A percentile compares a stretch with the other conserved stretches of the same genome.
These are phyloP conservation scores for Leuciscus waleckii DNA, from an alignment of 2,797 vertebrate species.

Conservation along the genomic window DNA sequence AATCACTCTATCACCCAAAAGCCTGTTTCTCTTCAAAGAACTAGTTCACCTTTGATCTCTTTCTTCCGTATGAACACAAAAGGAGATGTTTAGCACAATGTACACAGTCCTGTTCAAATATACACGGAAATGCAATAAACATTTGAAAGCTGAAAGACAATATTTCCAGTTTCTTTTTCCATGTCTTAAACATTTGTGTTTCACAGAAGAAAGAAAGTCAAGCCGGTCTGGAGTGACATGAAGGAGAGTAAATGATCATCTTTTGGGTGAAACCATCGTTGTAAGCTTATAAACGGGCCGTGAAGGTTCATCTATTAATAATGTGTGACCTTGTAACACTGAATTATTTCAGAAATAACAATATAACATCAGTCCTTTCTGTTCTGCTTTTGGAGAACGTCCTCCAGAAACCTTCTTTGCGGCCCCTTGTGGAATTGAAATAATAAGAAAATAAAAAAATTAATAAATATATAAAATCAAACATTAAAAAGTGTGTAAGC, in stretches of 20 bases:
- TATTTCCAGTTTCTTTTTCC: background rate
- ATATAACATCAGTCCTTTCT: constrained; percentile 59
- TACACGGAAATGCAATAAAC: background rate
- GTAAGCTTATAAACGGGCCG: background rate
- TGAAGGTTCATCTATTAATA: background rate
- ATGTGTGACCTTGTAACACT: background rate
- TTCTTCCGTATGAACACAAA: background rate
- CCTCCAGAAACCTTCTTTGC: constrained; percentile 39
- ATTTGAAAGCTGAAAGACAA: background rate
- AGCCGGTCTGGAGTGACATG: background rate
- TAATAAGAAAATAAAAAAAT: constrained; percentile 76
- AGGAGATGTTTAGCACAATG: background rate
- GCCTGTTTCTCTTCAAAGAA: background rate
- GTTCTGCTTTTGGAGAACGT: background rate
- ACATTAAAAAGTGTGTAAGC: constrained; percentile 67
- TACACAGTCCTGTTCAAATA: background rate
- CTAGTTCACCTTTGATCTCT: background rate
- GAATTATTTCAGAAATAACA: constrained; percentile 23
- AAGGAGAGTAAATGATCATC: background rate
- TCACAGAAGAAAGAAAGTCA: background rate
- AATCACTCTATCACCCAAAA: background rate
- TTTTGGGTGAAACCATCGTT: background rate
- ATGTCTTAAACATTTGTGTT: too few relatives aligned
- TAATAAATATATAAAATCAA: constrained; percentile 81
- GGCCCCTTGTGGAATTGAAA: constrained; percentile 65